Conservation (phyloP, 1,140 invertebrate genomes). For the Stegodyphus dumicola region DNA sequence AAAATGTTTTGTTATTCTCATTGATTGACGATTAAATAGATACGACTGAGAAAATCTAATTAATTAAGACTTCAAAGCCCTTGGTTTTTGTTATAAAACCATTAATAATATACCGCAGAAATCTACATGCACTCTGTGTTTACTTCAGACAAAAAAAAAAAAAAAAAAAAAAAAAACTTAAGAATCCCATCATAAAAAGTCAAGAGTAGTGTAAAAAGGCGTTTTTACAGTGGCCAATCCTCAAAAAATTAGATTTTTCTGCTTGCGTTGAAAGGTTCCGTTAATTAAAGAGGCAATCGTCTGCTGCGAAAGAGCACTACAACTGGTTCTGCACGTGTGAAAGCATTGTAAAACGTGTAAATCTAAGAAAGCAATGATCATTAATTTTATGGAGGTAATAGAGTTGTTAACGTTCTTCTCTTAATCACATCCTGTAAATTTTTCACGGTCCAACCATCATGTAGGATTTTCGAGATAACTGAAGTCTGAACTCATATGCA, state of each 20-base stretch:
- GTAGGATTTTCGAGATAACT: no score
- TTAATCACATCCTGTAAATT: no score
- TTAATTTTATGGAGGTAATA: constrained; percentile 52
- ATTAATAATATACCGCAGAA: background rate
- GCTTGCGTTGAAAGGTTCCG: constrained; percentile 5
- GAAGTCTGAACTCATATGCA: no score
- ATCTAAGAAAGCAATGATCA: constrained; percentile 35
- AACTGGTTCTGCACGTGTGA: constrained; percentile 12
- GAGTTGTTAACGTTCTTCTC: constrained; percentile 30
- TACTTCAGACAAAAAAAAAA: no score
- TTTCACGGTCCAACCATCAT: no score
- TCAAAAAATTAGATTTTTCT: background rate
- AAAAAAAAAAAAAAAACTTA: no score
- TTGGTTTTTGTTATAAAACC: background rate
- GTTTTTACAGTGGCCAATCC: constrained; percentile 6
- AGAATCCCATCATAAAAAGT: background rate
- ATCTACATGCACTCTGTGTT: no score
- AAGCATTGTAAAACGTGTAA: constrained; percentile 32
- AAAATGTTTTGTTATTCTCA: no score
- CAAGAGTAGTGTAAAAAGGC: background rate
- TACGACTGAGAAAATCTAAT: background rate
- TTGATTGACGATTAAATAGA: no score
- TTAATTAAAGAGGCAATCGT: constrained; percentile 27
- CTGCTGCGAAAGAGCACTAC: background rate
- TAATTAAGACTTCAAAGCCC: constrained; percentile 27